A percentile compares a stretch with the other conserved stretches of the same genome.
These are phyloP conservation scores for Drosophila mercatorum DNA, from an alignment of 2,888 invertebrate species.

Conservation along the genomic window DNA sequence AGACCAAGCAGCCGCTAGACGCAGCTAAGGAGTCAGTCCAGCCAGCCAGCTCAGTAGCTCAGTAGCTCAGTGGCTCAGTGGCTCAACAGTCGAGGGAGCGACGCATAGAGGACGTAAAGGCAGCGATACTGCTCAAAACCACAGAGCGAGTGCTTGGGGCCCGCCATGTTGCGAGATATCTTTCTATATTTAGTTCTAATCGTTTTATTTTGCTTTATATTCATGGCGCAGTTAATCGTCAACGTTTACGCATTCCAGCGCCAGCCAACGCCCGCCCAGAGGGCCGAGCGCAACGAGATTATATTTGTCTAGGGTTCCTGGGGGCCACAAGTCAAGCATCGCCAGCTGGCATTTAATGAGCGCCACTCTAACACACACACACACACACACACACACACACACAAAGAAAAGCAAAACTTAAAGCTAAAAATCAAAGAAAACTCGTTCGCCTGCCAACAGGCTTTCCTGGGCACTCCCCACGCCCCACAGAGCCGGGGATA, in stretches of 20 bases:
- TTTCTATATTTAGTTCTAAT: slow-evolving; percentile 83
- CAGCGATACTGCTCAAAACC: not conserved
- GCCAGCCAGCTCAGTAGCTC: slow-evolving; percentile 6
- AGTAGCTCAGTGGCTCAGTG: slow-evolving; percentile 15
- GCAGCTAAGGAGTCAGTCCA: slow-evolving; percentile 18
- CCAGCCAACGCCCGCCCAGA: slow-evolving; percentile 79
- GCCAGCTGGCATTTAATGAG: slow-evolving; percentile 45
- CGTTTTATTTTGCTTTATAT: slow-evolving; percentile 84
- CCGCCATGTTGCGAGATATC: slow-evolving; percentile 83
- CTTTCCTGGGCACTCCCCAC: not conserved
- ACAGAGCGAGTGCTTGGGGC: slow-evolving; percentile 38
- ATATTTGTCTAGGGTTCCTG: slow-evolving; percentile 74
- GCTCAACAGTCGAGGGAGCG: not conserved
- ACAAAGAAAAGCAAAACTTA: slow-evolving; percentile 38
- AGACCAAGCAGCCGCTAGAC: slow-evolving; percentile 15
- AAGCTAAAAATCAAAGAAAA: slow-evolving; percentile 56
- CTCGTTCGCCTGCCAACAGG: slow-evolving; percentile 9
- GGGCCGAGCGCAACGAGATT: slow-evolving; percentile 82
- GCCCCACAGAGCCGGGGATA: slow-evolving; percentile 30
- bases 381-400: slow-evolving; percentile 21
- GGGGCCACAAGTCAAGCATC: slow-evolving; percentile 44
- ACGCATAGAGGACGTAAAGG: not conserved
- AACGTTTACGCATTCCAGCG: slow-evolving; percentile 84
- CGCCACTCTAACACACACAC: slow-evolving; percentile 25
- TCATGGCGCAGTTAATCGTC: slow-evolving; percentile 84